Base-by-base conservation (phyloP, 1,140 invertebrate genomes). In the Tetragnatha versicolor region DNA sequence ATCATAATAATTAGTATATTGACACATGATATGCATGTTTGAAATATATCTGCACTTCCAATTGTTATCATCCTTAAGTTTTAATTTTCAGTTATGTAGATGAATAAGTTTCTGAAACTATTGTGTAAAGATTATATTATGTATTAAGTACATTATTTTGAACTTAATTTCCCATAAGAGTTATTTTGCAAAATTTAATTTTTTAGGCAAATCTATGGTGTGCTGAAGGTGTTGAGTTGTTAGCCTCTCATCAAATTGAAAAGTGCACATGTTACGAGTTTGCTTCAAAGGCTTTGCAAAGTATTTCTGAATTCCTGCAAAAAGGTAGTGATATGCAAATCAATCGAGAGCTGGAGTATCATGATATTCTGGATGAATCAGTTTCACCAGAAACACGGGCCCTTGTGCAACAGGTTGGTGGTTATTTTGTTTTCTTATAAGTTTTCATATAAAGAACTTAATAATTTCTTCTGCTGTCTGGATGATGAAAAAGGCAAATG, bases 131-230 rank as follows among this genome's bases (percentile, higher is more conserved):
- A n/a, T n/a, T n/a, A n/a, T n/a, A n/a, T n/a, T n/a, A n/a, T n/a
- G n/a, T n/a, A n/a, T n/a, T n/a, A n/a, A n/a, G n/a, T n/a, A n/a
- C n/a, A n/a, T 17, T 58, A n/a, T 31, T 33, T 1, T 33, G 3
- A 9, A 35, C 35, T n/a, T 14, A 33, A n/a, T 53, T 6, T 0
- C 10, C 9, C 6, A 9, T 27, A 53, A 9, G 17, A 25, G 20
- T 58, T 5, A 39, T 42, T 12, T 63, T 14, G 7, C 27, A 2
- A 14, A 33, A 61, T n/a, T 33, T 33, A 20, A n/a, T 68, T 37
- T 33, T 69, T 25, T 82, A 97, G 95, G 95, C 95, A 53, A 98
- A 97, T 85, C 89, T 91, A 76, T 98, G 96, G 95, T 98, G 96
- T 86, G 90, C 92, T 17, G 90, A 90, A 82, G 96, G 97, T 25